Evolutionary conservation across 64 coral and sea anemone genomes (phyloP).

Genomic region (Actinia equina): DNA sequence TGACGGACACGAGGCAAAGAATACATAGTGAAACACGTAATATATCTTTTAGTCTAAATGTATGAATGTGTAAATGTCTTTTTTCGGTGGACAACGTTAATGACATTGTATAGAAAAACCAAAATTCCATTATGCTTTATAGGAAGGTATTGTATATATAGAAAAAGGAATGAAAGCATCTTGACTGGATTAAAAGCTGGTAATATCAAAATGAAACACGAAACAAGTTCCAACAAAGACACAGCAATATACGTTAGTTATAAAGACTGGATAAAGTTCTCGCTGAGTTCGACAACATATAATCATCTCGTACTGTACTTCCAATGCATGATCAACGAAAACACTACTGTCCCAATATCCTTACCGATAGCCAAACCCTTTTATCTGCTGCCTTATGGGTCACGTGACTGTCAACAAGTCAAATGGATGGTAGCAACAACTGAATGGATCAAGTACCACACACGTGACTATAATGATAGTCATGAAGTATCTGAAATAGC

Average conservation of each 20-base stretch:
- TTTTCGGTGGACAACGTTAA: too few species aligned
- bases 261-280: not conserved
- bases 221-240: not conserved
- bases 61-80: too few species aligned
- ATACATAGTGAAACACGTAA: too few species aligned
- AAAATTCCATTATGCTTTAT: too few species aligned
- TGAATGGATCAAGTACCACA: slow-evolving; percentile 52
- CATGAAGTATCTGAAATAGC: too few species aligned
- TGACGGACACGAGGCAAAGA: too few species aligned
- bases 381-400: slow-evolving; percentile 31
- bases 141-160: not conserved
- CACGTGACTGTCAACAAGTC: slow-evolving; percentile 50
- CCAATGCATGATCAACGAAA: not conserved
- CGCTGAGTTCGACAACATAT: not conserved
- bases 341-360: not conserved
- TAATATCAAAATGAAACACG: not conserved
- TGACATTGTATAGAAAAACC: too few species aligned
- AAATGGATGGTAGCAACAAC: slow-evolving; percentile 33
- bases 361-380: slow-evolving; percentile 23
- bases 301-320: not conserved
- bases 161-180: not conserved
- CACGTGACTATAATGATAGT: not conserved
- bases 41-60: too few species aligned
- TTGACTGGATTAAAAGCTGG: not conserved
- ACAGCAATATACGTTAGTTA: not conserved